Evolutionary conservation across 2,888 invertebrate genomes (phyloP).

Genomic region (Macrophya alboannulata): DNA sequence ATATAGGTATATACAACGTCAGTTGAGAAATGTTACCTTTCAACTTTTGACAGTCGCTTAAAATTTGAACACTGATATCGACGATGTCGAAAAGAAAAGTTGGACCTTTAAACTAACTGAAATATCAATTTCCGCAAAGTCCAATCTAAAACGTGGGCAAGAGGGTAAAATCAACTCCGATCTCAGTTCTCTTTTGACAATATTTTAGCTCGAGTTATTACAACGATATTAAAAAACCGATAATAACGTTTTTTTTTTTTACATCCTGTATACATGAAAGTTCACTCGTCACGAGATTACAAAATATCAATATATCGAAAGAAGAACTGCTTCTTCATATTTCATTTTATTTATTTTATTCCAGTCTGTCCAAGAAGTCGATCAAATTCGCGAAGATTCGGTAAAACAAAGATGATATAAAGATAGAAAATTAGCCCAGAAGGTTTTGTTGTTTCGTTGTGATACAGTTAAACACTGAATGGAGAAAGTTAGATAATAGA

Average conservation of each 20-base stretch:
- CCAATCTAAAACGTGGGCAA: not conserved
- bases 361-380: not conserved
- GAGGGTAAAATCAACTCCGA: not conserved
- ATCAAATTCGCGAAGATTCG: not conserved
- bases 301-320: too few species aligned
- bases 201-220: not conserved
- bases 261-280: not conserved
- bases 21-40: not conserved
- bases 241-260: not conserved
- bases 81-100: not conserved
- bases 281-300: not conserved
- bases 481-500: slow-evolving; percentile 8
- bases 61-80: slow-evolving; percentile 3
- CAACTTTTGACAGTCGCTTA: slow-evolving; percentile 17
- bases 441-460: not conserved
- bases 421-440: not conserved
- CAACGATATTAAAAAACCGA: not conserved
- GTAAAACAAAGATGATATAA: not conserved
- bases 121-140: not conserved
- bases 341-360: too few species aligned
- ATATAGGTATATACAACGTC: not conserved
- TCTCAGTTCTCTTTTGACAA: not conserved
- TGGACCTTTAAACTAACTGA: not conserved
- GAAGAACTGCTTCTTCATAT: too few species aligned
- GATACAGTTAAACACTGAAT: slow-evolving; percentile 2